Base-by-base conservation (phyloP, 1,140 invertebrate species). In the Tyrophagus putrescentiae region DNA sequence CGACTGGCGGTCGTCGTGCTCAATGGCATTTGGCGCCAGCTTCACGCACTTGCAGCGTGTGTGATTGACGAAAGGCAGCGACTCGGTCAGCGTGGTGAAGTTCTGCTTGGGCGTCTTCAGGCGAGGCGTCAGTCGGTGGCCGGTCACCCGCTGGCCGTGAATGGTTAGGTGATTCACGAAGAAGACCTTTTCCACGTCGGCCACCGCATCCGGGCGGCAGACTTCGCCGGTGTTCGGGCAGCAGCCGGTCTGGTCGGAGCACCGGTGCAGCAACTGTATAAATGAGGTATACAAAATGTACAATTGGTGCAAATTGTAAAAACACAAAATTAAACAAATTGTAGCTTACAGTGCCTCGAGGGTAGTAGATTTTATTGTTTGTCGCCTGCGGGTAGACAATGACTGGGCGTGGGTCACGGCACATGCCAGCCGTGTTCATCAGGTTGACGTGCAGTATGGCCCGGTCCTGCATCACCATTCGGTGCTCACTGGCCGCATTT, bases 241-340 rank as follows among this genome's bases (percentile, higher is more conserved):
- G 25, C 56, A 57, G n/a, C 56, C 56, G 11, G 56, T 57, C 25
- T 57, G 56, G 25, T 57, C 56, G 4, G 32, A 3, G 44, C 56
- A 57, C 23, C 56, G 56, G 27, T 57, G 36, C 4, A 56, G n/a
- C n/a, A 13, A 13, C n/a, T 39, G 36, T 39, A n/a, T 39, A 13
- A 39, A 13, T 39, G n/a, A 39, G 36, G 36, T n/a, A 13, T 39
- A 39, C 13, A n/a, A 13, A 13, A 13, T 13, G 13, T 39, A 13
- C 13, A 39, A n/a, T 39, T n/a, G n/a, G 13, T 39, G 13, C 13
- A 39, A n/a, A 39, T 13, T 13, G 13, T n/a, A 39, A 39, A 39
- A 13, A 39, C 13, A 39, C n/a, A 13, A 13, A 39, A 39, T 13
- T 39, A 13, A 13, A n/a, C 13, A 13, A 39, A 39, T 13, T 13